A percentile compares a stretch with the other conserved stretches of the same genome.
These are phyloP conservation scores for Anolis carolinensis DNA, from an alignment of 2,113 vertebrate species.

Conservation along the genomic window DNA sequence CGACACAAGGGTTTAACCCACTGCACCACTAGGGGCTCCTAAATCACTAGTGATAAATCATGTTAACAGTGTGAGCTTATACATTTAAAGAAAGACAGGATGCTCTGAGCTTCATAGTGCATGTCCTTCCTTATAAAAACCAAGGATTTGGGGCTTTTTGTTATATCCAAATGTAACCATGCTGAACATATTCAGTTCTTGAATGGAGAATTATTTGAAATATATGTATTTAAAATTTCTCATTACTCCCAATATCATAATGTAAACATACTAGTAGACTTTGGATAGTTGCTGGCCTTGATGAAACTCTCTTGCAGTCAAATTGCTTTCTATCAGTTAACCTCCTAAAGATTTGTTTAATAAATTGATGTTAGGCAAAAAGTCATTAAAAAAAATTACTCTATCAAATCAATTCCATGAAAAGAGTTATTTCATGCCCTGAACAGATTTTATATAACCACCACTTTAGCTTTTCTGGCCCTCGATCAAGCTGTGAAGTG, in stretches of 20 bases:
- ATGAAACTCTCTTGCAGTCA: background rate
- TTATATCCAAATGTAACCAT: background rate
- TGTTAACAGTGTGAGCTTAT: no score
- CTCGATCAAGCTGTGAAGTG: conserved; percentile 29
- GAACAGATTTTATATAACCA: conserved; percentile 38
- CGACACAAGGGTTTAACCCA: no score
- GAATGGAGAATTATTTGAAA: conserved; percentile 9
- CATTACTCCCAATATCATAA: conserved; percentile 15
- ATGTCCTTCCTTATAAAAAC: background rate
- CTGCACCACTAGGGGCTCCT: no score
- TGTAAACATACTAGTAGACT: background rate
- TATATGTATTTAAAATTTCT: conserved; percentile 37
- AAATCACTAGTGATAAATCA: no score
- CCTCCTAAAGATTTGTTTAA: conserved; percentile 24
- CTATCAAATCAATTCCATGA: conserved; percentile 21
- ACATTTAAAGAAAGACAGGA: no score
- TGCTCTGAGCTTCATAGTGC: background rate
- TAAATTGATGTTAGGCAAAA: conserved; percentile 27
- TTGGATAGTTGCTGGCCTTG: background rate
- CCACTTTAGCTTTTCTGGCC: conserved; percentile 29
- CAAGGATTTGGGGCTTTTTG: background rate
- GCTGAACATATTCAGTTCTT: conserved; percentile 1
- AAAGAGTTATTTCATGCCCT: conserved; percentile 37
- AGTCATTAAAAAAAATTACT: conserved; percentile 5
- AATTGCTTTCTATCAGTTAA: conserved; percentile 19